A percentile compares a stretch with the other conserved stretches of the same genome.
Evolutionary conservation across 2,113 vertebrate species (phyloP).

Genomic region (Ranitomeya variabilis): DNA sequence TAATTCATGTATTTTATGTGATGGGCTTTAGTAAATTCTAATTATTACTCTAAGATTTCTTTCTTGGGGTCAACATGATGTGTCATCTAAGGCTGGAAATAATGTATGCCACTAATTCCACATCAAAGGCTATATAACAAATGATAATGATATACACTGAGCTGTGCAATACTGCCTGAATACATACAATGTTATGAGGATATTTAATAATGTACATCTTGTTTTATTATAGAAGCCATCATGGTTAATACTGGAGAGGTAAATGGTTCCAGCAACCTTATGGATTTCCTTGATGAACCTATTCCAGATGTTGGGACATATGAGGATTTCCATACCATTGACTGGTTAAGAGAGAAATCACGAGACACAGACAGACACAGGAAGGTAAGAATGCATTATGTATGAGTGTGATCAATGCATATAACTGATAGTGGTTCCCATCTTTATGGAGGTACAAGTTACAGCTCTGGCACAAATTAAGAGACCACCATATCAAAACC

Average conservation of each 20-base stretch:
- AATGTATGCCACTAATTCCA: not conserved
- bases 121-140: conserved; percentile 13
- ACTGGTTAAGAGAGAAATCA: conserved; percentile 96
- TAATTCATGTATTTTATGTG: not conserved
- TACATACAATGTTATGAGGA: not conserved
- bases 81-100: not conserved
- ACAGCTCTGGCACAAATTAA: not conserved
- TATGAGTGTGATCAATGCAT: not conserved
- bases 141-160: not conserved
- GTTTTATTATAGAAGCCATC: conserved; percentile 70
- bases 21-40: not conserved
- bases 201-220: conserved; percentile 6
- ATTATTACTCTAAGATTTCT: not conserved
- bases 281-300: conserved; percentile 97
- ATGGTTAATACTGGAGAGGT: conserved; percentile 86
- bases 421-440: not conserved
- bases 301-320: conserved; percentile 94
- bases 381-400: conserved; percentile 76
- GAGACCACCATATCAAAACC: too few relatives aligned
- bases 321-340: conserved; percentile 97
- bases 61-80: not conserved
- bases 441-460: not conserved
- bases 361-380: conserved; percentile 93
- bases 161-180: not conserved
- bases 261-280: conserved; percentile 89